Evolutionary conservation across 2,113 vertebrate genomes (phyloP).

Genomic region (Myotis yumanensis): DNA sequence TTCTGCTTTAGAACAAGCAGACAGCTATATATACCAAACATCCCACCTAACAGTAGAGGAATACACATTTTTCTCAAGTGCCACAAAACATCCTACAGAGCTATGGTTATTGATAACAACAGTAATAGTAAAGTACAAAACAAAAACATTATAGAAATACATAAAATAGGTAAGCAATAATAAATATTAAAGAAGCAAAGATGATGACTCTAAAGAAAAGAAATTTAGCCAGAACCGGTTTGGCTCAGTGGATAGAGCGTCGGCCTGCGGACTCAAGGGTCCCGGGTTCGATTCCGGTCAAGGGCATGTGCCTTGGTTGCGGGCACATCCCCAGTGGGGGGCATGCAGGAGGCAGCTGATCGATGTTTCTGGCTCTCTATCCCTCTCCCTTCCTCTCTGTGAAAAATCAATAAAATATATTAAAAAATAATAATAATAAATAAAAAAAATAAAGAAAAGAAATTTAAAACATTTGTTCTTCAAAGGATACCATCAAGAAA

Average conservation of each 20-base stretch:
- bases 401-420: no score
- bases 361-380: no score
- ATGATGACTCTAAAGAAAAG: not conserved
- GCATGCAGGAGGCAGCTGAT: no score
- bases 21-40: not conserved
- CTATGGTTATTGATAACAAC: not conserved
- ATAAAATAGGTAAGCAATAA: not conserved
- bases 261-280: no score
- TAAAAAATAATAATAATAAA: no score
- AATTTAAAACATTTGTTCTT: not conserved
- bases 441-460: not conserved
- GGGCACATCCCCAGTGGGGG: no score
- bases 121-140: not conserved
- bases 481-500: not conserved
- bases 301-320: no score
- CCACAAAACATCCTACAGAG: not conserved
- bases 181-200: not conserved
- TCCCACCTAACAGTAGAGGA: not conserved
- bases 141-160: not conserved
- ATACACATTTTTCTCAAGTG: not conserved
- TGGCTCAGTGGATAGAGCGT: no score
- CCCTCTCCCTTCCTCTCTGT: no score
- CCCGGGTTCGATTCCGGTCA: no score
- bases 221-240: no score
- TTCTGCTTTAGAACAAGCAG: not conserved